A percentile compares a stretch with the other conserved stretches of the same genome.
phyloP scores from a whole-genome alignment of 2,113 vertebrate genomes.

The Gavia stellata region DNA sequence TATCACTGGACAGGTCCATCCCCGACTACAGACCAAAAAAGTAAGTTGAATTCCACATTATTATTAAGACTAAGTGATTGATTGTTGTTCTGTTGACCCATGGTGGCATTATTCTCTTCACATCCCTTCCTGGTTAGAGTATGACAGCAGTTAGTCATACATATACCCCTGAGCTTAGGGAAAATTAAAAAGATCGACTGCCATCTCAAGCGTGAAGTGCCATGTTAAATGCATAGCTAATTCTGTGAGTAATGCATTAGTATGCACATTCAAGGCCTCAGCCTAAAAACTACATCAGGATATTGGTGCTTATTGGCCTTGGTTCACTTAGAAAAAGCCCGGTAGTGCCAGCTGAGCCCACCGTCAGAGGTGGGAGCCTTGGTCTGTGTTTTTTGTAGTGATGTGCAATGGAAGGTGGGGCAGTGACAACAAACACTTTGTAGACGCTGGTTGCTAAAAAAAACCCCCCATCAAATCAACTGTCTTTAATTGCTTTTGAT shows the following conservation, averaged over 20 bases:
- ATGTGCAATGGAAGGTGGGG: rapidly evolving
- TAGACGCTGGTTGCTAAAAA: background rate
- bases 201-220: background rate
- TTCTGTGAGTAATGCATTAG: background rate
- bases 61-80: background rate
- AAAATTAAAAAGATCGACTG: background rate
- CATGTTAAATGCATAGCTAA: background rate
- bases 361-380: background rate
- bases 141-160: background rate
- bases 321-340: background rate
- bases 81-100: background rate
- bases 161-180: background rate
- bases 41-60: slow-evolving; percentile 71
- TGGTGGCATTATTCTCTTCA: background rate
- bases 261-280: background rate
- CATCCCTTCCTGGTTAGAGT: background rate
- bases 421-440: background rate
- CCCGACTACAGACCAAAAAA: slow-evolving; percentile 96
- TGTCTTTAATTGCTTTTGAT: background rate
- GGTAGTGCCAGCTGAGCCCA: background rate
- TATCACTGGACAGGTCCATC: slow-evolving; percentile 94
- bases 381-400: background rate
- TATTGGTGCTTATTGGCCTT: background rate
- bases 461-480: background rate
- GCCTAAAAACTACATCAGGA: background rate